Evolutionary conservation across 1,140 invertebrate genomes (phyloP).

Genomic region (Penaeus vannamei): DNA sequence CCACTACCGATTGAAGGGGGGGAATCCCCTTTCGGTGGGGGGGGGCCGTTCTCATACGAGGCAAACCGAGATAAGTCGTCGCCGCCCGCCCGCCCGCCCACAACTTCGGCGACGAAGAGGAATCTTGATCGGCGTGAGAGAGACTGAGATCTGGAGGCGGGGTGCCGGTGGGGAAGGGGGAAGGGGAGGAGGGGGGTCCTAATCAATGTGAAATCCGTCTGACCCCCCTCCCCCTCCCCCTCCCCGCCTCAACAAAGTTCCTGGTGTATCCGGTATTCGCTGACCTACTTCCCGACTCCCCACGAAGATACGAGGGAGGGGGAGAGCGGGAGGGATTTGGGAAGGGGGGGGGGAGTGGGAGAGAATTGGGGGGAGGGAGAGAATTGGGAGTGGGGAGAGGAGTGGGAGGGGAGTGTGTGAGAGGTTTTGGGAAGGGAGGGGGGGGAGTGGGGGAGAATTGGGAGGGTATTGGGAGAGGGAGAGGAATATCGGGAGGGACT

Average conservation of each 20-base stretch:
- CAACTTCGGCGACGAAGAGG: too few species aligned
- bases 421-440: neutral
- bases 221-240: neutral
- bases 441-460: neutral
- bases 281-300: neutral
- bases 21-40: too few species aligned
- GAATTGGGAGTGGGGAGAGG: too few species aligned
- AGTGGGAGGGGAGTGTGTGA: neutral
- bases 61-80: too few species aligned
- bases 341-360: too few species aligned
- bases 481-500: neutral
- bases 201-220: neutral
- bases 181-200: neutral
- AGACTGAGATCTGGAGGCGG: too few species aligned
- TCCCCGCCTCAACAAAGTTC: conserved; percentile 8
- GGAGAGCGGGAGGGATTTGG: too few species aligned
- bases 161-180: neutral
- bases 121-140: too few species aligned
- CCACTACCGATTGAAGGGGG: too few species aligned
- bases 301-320: neutral
- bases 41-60: too few species aligned
- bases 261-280: conserved; percentile 23
- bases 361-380: too few species aligned
- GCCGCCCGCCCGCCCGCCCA: too few species aligned
- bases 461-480: neutral